phyloP scores from a whole-genome alignment of 2,888 invertebrate species.

The Corythucha ciliata region DNA sequence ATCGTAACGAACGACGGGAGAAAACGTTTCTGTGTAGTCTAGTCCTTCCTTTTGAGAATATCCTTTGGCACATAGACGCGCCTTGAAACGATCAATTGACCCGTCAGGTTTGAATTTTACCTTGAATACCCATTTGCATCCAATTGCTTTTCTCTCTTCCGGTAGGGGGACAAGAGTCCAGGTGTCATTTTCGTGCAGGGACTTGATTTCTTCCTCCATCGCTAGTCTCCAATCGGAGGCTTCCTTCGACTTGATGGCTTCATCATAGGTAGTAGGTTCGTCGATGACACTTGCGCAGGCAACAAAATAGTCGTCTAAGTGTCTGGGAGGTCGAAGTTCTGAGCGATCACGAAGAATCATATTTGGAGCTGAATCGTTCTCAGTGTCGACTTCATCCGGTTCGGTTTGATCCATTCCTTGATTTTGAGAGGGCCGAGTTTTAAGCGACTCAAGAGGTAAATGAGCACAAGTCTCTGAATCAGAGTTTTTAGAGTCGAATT shows the following conservation, averaged over 20 bases:
- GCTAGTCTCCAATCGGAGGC: slow-evolving; percentile 14
- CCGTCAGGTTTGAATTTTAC: slow-evolving; percentile 2
- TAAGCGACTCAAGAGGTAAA: too few species aligned
- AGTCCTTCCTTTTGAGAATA: slow-evolving; percentile 34
- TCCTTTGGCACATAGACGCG: slow-evolving; percentile 35
- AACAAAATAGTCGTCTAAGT: too few species aligned
- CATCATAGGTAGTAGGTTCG: too few species aligned
- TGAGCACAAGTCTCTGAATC: too few species aligned
- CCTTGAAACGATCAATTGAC: slow-evolving; percentile 2
- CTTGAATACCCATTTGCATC: slow-evolving; percentile 17
- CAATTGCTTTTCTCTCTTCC: slow-evolving; percentile 8
- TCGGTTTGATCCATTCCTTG: too few species aligned
- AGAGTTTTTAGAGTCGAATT: too few species aligned
- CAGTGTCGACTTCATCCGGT: too few species aligned
- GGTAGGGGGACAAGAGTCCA: slow-evolving; percentile 13
- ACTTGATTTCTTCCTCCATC: slow-evolving; percentile 12
- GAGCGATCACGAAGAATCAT: too few species aligned
- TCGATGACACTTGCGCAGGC: too few species aligned
- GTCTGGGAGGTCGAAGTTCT: too few species aligned
- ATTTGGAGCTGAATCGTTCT: too few species aligned
- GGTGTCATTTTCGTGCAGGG: slow-evolving; percentile 18
- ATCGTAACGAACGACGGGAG: slow-evolving; percentile 34
- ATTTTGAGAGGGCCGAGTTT: too few species aligned
- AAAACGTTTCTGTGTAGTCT: slow-evolving; percentile 36
- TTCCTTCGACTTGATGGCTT: not conserved